Conservation (phyloP, 2,113 vertebrate species). For the Zosterops pallidus region DNA sequence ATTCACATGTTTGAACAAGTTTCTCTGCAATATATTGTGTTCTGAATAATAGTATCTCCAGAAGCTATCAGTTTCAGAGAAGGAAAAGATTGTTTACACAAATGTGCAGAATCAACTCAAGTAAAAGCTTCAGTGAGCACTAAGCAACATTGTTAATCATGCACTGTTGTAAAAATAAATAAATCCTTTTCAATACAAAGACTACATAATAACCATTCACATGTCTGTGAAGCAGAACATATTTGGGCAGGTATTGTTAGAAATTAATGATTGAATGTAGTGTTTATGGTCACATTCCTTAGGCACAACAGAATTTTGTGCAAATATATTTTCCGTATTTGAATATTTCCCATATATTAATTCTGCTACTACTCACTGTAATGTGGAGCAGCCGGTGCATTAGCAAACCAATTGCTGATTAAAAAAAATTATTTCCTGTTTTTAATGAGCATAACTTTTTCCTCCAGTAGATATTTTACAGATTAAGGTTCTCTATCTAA, state of each 20-base stretch:
- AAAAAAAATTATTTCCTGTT: conserved; percentile 18
- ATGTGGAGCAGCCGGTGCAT: background rate
- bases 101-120: background rate
- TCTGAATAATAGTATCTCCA: background rate
- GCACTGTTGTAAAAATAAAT: background rate
- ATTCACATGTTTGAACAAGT: background rate
- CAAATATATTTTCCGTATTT: background rate
- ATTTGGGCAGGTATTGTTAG: background rate
- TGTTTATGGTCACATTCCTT: background rate
- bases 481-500: background rate
- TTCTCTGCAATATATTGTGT: background rate
- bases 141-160: background rate
- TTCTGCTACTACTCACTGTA: background rate
- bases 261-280: background rate
- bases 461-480: background rate
- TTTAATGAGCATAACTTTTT: background rate
- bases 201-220: background rate
- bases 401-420: background rate
- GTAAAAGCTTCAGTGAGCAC: background rate
- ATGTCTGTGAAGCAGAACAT: background rate
- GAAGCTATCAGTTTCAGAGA: background rate
- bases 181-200: background rate
- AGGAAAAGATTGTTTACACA: background rate
- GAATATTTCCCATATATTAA: background rate
- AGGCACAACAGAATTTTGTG: background rate